Conservation (phyloP, 2,113 vertebrate genomes). For the Colaptes auratus region DNA sequence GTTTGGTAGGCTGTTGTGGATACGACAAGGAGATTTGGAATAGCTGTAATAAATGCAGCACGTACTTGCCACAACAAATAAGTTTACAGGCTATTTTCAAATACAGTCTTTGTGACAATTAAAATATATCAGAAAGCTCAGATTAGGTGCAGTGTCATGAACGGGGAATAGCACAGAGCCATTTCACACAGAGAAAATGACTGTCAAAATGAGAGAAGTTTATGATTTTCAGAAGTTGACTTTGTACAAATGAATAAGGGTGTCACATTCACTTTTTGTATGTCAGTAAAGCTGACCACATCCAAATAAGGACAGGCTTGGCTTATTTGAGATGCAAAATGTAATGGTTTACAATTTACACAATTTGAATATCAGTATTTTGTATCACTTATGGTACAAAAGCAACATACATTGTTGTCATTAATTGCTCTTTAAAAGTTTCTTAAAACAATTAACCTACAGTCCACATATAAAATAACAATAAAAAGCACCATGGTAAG, state of each 20-base stretch:
- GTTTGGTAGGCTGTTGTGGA: not conserved
- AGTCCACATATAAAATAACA: not conserved
- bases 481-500: accelerated
- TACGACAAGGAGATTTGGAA: not conserved
- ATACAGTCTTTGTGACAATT: not conserved
- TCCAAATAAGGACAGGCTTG: not conserved
- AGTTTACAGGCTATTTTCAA: not conserved
- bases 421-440: not conserved
- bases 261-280: not conserved
- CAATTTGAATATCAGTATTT: not conserved
- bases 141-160: not conserved
- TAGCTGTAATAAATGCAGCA: not conserved
- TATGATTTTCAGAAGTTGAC: not conserved
- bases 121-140: not conserved
- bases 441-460: not conserved
- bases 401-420: not conserved
- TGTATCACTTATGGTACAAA: not conserved
- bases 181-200: not conserved
- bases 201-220: not conserved
- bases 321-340: not conserved
- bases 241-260: not conserved
- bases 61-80: not conserved
- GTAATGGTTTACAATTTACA: not conserved
- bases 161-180: not conserved
- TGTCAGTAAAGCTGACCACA: not conserved